Base-by-base conservation (phyloP, 2,888 invertebrate species). In the Drosophila flavopinicola region DNA sequence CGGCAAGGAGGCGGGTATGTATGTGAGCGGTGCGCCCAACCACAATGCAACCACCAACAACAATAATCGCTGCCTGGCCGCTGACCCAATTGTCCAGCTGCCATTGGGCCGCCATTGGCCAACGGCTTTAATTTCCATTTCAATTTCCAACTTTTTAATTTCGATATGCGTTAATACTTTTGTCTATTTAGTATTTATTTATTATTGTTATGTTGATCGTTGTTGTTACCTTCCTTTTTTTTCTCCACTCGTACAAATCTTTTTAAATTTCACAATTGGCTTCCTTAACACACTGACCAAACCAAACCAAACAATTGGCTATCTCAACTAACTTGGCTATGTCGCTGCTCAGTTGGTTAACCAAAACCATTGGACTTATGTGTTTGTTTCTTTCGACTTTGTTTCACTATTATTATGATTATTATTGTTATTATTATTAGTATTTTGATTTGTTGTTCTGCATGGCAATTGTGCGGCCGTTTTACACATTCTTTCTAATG, bases 1-100 rank as follows among this genome's bases (percentile, higher is more conserved):
- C 20, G 49, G 57, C 57, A 85, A 75, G 79, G 72, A 78, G 47
- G 51, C 65, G 72, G 80, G 80, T 80, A 80, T 69, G 85, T 80
- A 85, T 80, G 45, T 56, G 9, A 13, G 6, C 30, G 39, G n/a
- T 35, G 30, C 29, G 42, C 6, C 9, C 6, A 10, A 32, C 9
- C 13, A 7, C 42, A 42, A 44, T 45, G 13, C 44, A 52, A 42
- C 10, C 17, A n/a, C n/a, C n/a, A n/a, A n/a, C 17, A 7, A 29
- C 20, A 15, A 41, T 24, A 27, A 35, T 24, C 27, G 13, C 33
- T 49, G 15, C 7, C 29, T 32, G 20, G 41, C 39, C 11, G 13
- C 15, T 33, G 39, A 6, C 7, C 9, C 10, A 20, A 20, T 4
- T 52, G 20, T 11, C 20, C 32, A 38, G 17, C 48, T 33, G 30